Evolutionary conservation across 2,113 vertebrate genomes (phyloP).

Genomic region (Galbula dea): DNA sequence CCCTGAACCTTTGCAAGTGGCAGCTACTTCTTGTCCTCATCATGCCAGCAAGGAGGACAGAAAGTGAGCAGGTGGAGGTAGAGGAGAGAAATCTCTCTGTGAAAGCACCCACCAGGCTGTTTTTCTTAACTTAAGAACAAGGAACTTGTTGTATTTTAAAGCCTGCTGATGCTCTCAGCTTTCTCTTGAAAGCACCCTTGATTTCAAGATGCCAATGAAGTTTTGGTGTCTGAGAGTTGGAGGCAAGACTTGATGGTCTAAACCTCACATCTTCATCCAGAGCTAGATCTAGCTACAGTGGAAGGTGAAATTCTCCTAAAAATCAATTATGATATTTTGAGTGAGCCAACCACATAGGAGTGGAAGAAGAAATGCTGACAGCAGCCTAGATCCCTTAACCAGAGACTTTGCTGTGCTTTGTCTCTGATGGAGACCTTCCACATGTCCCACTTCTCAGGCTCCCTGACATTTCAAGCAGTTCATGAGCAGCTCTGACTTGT

Average conservation of each 20-base stretch:
- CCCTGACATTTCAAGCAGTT: neutral
- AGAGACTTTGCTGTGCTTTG: neutral
- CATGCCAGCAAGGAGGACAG: neutral
- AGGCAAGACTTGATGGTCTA: neutral
- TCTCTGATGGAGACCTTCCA: neutral
- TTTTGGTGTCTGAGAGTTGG: neutral
- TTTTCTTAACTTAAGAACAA: neutral
- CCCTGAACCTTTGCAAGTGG: neutral
- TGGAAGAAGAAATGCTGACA: neutral
- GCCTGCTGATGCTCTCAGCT: neutral
- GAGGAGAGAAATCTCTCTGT: neutral
- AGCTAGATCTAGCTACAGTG: neutral
- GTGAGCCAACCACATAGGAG: neutral
- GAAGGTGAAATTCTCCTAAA: neutral
- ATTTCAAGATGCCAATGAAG: neutral
- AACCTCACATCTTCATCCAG: neutral
- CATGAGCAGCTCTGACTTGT: neutral
- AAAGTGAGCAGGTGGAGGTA: neutral
- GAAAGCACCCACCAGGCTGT: neutral
- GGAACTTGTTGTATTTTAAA: neutral
- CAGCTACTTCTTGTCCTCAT: neutral
- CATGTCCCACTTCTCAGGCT: neutral
- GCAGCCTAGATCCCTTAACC: neutral
- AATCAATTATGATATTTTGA: neutral
- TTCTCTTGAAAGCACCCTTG: too few species aligned